These are phyloP conservation scores for Physella acuta DNA, from an alignment of 1,140 invertebrate genomes.

Conservation along the genomic window DNA sequence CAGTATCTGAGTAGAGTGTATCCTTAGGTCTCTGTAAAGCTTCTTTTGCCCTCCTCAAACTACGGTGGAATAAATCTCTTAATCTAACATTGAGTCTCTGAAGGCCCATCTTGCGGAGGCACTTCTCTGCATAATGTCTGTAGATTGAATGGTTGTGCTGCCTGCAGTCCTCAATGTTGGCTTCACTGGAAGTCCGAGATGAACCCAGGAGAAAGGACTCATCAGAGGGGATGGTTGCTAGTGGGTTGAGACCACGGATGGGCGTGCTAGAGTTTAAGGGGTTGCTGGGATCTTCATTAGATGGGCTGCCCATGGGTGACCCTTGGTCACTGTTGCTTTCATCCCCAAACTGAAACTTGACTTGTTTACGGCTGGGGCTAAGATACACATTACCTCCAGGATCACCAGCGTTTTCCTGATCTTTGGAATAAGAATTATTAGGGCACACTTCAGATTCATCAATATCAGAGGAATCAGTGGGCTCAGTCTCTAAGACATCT, in stretches of 20 bases:
- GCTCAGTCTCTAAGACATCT: conserved; percentile 35
- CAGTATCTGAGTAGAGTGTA: conserved; percentile 10
- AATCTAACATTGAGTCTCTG: conserved; percentile 67
- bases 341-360: conserved; percentile 27
- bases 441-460: conserved; percentile 28
- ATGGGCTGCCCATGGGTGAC: neutral
- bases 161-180: conserved; percentile 44
- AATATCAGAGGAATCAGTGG: conserved; percentile 24
- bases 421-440: conserved; percentile 11
- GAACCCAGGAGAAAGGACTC: conserved; percentile 55
- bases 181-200: conserved; percentile 58
- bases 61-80: conserved; percentile 55
- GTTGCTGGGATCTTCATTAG: conserved; percentile 7
- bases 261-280: conserved; percentile 25
- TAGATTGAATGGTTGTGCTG: conserved; percentile 41
- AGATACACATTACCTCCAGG: conserved; percentile 12
- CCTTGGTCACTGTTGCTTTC: conserved; percentile 24
- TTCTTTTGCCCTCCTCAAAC: conserved; percentile 56
- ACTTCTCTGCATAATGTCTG: conserved; percentile 81
- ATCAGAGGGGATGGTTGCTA: conserved; percentile 33
- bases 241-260: conserved; percentile 7
- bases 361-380: conserved; percentile 22
- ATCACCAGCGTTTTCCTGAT: conserved; percentile 13
- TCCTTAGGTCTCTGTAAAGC: conserved; percentile 52
- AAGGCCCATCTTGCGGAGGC: conserved; percentile 81